Conservation (phyloP, 2,888 invertebrate genomes). For the Apotomis capreana region DNA sequence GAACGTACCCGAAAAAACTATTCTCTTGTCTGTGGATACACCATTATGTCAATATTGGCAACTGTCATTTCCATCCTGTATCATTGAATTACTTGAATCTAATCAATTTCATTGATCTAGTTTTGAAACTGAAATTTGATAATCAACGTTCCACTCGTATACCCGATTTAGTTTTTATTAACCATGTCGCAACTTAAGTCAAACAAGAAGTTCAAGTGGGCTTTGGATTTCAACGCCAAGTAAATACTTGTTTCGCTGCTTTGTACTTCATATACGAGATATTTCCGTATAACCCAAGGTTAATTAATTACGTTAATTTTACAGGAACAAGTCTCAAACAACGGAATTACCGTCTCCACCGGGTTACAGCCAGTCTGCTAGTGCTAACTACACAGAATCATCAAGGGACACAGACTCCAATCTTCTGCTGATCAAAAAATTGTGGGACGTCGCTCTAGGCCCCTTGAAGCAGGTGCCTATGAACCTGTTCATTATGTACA, state of each 20-base stretch:
- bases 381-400: slow-evolving; percentile 89
- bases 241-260: slow-evolving; percentile 56
- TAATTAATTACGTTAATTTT: no score
- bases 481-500: slow-evolving; percentile 99
- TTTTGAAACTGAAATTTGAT: no score
- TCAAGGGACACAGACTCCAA: slow-evolving; percentile 92
- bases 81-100: no score
- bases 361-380: slow-evolving; percentile 90
- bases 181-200: slow-evolving; percentile 72
- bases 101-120: no score
- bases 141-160: no score
- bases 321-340: slow-evolving; percentile 60
- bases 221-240: slow-evolving; percentile 85
- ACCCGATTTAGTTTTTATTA: slow-evolving; percentile 16
- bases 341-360: slow-evolving; percentile 90
- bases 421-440: slow-evolving; percentile 94
- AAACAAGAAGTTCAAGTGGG: slow-evolving; percentile 85
- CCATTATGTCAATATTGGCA: no score
- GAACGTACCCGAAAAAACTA: no score
- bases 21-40: no score
- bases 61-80: no score
- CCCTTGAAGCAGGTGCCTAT: slow-evolving; percentile 98
- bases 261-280: background rate
- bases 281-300: slow-evolving; percentile 10
- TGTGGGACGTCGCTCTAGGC: slow-evolving; percentile 98